Base-by-base conservation (phyloP, 1,140 invertebrate species). In the Heliconius hewitsoni region DNA sequence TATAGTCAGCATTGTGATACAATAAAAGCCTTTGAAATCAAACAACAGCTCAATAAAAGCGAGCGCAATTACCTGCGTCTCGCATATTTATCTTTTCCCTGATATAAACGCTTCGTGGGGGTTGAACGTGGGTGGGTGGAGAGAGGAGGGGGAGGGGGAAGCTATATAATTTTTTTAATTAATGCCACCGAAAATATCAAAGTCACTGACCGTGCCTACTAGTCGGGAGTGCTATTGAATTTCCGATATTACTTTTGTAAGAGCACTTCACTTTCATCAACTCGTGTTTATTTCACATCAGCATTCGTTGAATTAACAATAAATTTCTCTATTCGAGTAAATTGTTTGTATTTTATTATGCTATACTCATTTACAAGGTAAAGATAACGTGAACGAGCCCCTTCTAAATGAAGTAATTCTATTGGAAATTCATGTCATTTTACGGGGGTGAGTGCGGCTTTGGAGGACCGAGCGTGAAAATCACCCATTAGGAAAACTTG, bases 91-190 rank as follows among this genome's bases (percentile, higher is more conserved):
- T 93, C 91, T 92, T 92, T 93, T 87, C 87, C 88, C 81, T 85
- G 86, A 88, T 91, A 88, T 90, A 91, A 93, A 93, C 87, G 89
- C 89, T 92, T 91, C 90, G 91, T 92, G 86, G 81, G 78, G 82
- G 85, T 77, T 72, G 85, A 90, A 94, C 91, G 92, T 92, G 82
- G 90, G 79, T 76, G 82, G 89, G 78, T 77, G 82, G 89, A 84
- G 85, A n/a, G 84, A 77, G 73, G 82, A 75, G 82, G 13, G 0
- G 42, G 0, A 3, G 13, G 11, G 84, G 84, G 89, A 90, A 90
- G 91, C 91, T 91, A 90, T 90, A 92, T 93, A 92, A 92, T 94
- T 94, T 94, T 37, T 94, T 94, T 93, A 94, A 93, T 94, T 93
- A 94, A 93, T 93, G 77, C 88, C 83, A 84, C 85, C 87, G 88